These are phyloP conservation scores for Orchestes rusci DNA, from an alignment of 2,888 invertebrate species.

Conservation along the genomic window DNA sequence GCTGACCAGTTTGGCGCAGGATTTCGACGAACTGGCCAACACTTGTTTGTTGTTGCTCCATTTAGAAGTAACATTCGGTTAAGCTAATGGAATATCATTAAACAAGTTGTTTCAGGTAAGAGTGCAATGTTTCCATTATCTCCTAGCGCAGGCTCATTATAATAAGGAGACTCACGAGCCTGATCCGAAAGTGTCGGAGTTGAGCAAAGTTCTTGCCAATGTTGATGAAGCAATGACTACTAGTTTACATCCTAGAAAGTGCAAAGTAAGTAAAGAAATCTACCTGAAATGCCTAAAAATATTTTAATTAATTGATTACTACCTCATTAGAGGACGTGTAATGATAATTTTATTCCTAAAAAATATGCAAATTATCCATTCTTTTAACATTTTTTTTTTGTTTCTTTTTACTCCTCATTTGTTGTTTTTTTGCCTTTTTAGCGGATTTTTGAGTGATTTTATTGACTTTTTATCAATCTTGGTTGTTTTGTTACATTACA, in stretches of 20 bases:
- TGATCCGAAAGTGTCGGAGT: slow-evolving; percentile 66
- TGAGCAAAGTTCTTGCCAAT: slow-evolving; percentile 69
- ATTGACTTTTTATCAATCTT: too few relatives aligned
- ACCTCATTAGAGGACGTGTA: too few relatives aligned
- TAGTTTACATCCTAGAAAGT: slow-evolving; percentile 69
- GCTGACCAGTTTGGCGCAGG: slow-evolving; percentile 62
- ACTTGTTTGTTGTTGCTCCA: slow-evolving; percentile 87
- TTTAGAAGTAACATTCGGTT: slow-evolving; percentile 79
- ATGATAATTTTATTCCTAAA: too few relatives aligned
- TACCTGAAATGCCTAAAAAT: not conserved
- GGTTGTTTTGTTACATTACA: too few relatives aligned
- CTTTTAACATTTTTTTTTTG: too few relatives aligned
- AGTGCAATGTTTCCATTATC: slow-evolving; percentile 93
- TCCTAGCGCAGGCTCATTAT: slow-evolving; percentile 48
- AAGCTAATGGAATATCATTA: not conserved
- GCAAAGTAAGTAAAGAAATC: slow-evolving; percentile 63
- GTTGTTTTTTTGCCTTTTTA: too few relatives aligned
- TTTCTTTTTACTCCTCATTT: too few relatives aligned
- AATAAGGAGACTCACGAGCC: slow-evolving; percentile 70
- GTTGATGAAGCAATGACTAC: slow-evolving; percentile 72
- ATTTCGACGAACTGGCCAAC: slow-evolving; percentile 83
- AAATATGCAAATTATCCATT: too few relatives aligned
- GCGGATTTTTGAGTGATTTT: too few relatives aligned
- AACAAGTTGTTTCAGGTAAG: slow-evolving; percentile 51
- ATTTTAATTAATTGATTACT: not conserved